phyloP scores from a whole-genome alignment of 2,888 invertebrate species.

The Bombylius major region DNA sequence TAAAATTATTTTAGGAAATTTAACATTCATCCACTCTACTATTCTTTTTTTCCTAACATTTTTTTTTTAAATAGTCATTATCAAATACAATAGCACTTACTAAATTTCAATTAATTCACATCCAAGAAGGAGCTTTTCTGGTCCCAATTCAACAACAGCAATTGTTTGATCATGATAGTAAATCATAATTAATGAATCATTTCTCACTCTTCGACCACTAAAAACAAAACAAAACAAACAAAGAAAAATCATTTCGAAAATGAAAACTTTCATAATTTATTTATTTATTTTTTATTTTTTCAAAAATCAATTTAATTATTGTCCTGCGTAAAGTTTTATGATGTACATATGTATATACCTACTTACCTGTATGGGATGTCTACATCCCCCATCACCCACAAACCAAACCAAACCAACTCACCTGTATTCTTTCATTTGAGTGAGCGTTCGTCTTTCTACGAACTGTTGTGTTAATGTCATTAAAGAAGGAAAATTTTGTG shows the following conservation, averaged over 20 bases:
- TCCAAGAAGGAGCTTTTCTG: conserved; percentile 54
- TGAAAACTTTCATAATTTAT: neutral
- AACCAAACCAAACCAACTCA: conserved; percentile 16
- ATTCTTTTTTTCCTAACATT: no score
- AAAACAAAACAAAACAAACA: conserved; percentile 23
- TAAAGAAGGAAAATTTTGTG: conserved; percentile 31
- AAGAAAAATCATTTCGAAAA: no score
- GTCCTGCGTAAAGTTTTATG: no score
- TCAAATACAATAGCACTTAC: conserved; percentile 46
- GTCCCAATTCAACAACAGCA: conserved; percentile 66
- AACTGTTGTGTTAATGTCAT: conserved; percentile 34
- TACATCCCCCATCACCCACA: no score
- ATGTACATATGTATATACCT: no score
- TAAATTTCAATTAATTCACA: conserved; percentile 78
- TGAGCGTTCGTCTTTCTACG: conserved; percentile 30
- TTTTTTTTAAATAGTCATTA: no score
- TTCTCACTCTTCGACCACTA: conserved; percentile 50
- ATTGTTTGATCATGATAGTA: conserved; percentile 73
- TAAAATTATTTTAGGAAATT: no score
- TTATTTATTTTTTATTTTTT: neutral
- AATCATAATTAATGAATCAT: conserved; percentile 59
- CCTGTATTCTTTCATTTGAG: conserved; percentile 37
- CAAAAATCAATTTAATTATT: neutral
- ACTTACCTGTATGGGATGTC: no score
- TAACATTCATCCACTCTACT: no score